Base-by-base conservation (phyloP, 2,888 invertebrate species). In the Latrodectus elegans region DNA sequence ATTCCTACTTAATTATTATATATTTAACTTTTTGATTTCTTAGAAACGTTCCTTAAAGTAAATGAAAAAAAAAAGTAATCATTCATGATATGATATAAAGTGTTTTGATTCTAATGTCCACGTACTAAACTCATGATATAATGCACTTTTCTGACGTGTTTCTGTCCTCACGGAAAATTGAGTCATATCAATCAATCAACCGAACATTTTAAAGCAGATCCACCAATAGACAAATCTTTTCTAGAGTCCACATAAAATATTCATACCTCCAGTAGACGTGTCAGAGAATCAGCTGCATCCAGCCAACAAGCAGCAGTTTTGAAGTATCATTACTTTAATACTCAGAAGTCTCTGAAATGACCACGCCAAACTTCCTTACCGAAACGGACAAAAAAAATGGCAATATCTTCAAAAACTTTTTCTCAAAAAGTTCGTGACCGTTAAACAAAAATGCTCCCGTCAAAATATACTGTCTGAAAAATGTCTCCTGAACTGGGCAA, bases 381-480 rank as follows among this genome's bases (percentile, higher is more conserved):
- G 15, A 15, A 60, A 60, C 4, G 10, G 9, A 60, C 22, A 60
- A 60, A 60, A n/a, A 15, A 12, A 60, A 55, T 12, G 8, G 26
- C 67, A 26, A 53, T 53, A 73, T 73, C 49, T n/a, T 38, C 53
- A n/a, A 73, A 73, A 73, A 73, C 73, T 73, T 72, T 79, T 49
- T 70, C 49, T 38, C 10, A 38, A 4, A 15, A n/a, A 71, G 83
- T 70, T 83, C 83, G 83, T 83, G 83, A 76, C 83, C 70, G n/a
- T 75, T 70, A 83, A 76, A 83, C 83, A 76, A 76, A 83, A 81
- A 75, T 76, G 70, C 60, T 49, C 65, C 26, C 82, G 68, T 82
- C 74, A 55, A 68, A 74, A 82, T 74, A 76, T 82, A 83, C 60
- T 2, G 83, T 49, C 70, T 76, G 83, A 83, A 83, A 83, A 83